phyloP scores from a whole-genome alignment of 1,140 invertebrate genomes.

The Samia ricini region DNA sequence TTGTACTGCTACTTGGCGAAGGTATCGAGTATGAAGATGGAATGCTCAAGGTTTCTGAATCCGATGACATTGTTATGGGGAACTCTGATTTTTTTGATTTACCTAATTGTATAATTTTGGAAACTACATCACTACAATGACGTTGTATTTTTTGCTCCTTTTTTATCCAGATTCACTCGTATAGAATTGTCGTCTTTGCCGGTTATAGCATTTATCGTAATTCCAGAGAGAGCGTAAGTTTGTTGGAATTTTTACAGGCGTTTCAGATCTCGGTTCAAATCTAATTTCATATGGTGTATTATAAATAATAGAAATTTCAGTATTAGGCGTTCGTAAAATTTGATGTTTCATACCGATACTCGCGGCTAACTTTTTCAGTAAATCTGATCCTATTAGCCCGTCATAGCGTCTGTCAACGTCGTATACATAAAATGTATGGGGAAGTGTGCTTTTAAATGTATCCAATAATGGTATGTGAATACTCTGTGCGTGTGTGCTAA shows the following conservation, averaged over 20 bases:
- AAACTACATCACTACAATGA: background rate
- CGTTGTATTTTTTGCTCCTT: background rate
- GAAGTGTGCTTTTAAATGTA: conserved; percentile 17
- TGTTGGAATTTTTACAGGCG: conserved; percentile 12
- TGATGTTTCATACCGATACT: too few species aligned
- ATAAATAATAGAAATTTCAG: conserved; percentile 11
- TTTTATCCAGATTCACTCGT: conserved; percentile 7
- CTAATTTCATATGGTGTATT: conserved; percentile 10
- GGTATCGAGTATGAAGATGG: conserved; percentile 4
- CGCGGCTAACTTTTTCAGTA: too few species aligned
- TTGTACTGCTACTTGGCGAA: background rate
- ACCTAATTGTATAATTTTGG: background rate
- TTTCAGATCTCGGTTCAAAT: conserved; percentile 15
- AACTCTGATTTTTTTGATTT: conserved; percentile 13
- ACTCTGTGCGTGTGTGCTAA: conserved; percentile 31
- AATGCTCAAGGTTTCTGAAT: conserved; percentile 1
- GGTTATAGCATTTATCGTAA: conserved; percentile 17
- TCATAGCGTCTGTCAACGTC: too few species aligned
- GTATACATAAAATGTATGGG: conserved; percentile 25
- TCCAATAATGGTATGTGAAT: conserved; percentile 18
- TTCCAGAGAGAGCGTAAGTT: conserved; percentile 17
- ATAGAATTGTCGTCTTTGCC: conserved; percentile 11
- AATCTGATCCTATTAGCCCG: too few species aligned
- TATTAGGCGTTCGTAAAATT: too few species aligned
- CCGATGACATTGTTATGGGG: background rate